Evolutionary conservation across 1,140 invertebrate genomes (phyloP).

Genomic region (Ceratina calcarata): DNA sequence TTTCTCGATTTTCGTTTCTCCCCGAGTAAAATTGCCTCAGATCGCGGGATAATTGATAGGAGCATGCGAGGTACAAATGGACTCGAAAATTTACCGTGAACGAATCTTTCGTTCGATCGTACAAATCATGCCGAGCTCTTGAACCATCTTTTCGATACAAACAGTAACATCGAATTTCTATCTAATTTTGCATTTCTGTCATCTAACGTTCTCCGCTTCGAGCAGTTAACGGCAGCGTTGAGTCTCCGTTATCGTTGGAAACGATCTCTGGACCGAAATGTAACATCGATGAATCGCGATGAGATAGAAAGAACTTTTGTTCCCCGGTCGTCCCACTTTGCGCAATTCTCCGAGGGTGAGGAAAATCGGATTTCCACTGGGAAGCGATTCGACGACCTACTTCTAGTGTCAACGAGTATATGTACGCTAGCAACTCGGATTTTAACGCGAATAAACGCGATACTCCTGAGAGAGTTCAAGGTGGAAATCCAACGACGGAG

Average conservation of each 20-base stretch:
- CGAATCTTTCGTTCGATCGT: too few relatives aligned
- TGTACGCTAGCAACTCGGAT: not conserved
- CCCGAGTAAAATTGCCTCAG: not conserved
- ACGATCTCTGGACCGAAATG: not conserved
- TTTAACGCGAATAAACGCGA: not conserved
- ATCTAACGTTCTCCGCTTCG: too few relatives aligned
- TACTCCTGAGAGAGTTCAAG: not conserved
- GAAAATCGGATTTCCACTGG: slow-evolving; percentile 29
- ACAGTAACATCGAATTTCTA: too few relatives aligned
- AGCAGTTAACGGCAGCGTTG: too few relatives aligned
- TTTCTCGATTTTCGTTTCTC: too few relatives aligned
- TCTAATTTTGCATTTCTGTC: too few relatives aligned
- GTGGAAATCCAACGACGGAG: slow-evolving; percentile 24
- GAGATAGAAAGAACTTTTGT: not conserved
- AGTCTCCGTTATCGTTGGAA: not conserved
- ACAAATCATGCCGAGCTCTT: too few relatives aligned
- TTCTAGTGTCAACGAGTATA: not conserved
- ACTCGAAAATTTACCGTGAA: too few relatives aligned
- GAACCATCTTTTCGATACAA: too few relatives aligned
- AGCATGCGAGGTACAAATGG: not conserved
- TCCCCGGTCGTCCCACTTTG: not conserved
- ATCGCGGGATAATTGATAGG: not conserved
- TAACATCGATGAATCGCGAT: not conserved
- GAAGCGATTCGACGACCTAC: not conserved
- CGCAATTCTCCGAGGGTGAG: not conserved